These are phyloP conservation scores for Zaprionus bogoriensis DNA, from an alignment of 2,888 invertebrate species.

Conservation along the genomic window DNA sequence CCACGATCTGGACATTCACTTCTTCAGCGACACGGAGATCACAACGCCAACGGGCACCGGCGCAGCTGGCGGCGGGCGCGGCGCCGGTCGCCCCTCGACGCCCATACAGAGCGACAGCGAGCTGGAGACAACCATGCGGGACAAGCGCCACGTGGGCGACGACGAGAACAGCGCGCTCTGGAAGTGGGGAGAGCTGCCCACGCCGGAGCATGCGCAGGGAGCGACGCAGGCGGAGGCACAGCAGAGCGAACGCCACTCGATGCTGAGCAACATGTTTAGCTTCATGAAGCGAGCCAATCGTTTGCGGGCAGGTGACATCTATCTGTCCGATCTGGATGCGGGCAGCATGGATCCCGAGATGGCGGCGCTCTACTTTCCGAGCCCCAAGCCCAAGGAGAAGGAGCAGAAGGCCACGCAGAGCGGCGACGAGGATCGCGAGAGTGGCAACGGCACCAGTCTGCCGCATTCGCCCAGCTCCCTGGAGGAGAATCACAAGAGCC, in stretches of 20 bases:
- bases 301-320: conserved; percentile 90
- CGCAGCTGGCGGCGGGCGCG: conserved; percentile 85
- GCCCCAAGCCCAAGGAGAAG: conserved; percentile 71
- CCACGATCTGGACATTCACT: conserved; percentile 89
- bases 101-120: conserved; percentile 98
- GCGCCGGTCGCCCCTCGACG: conserved; percentile 89
- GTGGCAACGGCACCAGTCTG: conserved; percentile 97
- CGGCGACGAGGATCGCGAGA: conserved; percentile 95
- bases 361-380: conserved; percentile 92
- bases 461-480: conserved; percentile 96
- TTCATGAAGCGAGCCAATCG: conserved; percentile 92
- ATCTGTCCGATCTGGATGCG: conserved; percentile 93
- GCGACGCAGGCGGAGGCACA: conserved; percentile 41
- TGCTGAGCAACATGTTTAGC: conserved; percentile 95
- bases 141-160: conserved; percentile 80
- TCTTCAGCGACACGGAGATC: conserved; percentile 96
- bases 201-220: conserved; percentile 77
- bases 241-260: conserved; percentile 85
- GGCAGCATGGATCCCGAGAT: conserved; percentile 96
- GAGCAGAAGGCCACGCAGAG: conserved; percentile 23
- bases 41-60: conserved; percentile 85
- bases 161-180: conserved; percentile 85
- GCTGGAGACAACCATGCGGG: conserved; percentile 87
- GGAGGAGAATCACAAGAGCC: conserved; percentile 88
- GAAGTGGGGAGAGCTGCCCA: conserved; percentile 95